Base-by-base conservation (phyloP, 2,113 vertebrate species). In the Pampusana beccarii region DNA sequence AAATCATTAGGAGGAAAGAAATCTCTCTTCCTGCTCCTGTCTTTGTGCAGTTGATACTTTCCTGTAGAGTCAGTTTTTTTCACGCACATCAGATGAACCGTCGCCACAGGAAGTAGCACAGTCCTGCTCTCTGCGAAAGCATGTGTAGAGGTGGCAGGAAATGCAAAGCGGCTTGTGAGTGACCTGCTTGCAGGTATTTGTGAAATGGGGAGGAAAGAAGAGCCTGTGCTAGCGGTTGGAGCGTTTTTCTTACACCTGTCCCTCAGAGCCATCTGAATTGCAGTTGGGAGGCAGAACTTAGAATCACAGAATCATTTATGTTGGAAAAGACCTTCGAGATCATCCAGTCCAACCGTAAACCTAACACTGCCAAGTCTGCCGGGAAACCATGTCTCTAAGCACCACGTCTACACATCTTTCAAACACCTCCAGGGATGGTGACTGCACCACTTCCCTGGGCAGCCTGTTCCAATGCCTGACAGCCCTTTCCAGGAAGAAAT, bases 261-360 rank as follows among this genome's bases (percentile, higher is more conserved):
- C 10, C 10, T 69, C 44, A 82, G 48, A 28, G 4, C 23, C 8
- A 82, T 67, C 56, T 86, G 34, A 71, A 80, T 36, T 38, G 21
- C 56, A 75, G 4, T 31, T 54, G 46, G 16, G 44, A 65, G 34
- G 8, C 61, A 64, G 50, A 64, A 69, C 34, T 60, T n/a, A 53
- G 33, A 42, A 78, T 28, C 38, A 28, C 7, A 5, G 66, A 61
- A 60, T 60, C 5, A 5, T 72, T 92, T 54, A 19, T 42, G 7
- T 50, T 54, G 62, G 28, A 36, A 83, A 62, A 67, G 38, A 46
- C 44, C 44, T 46, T 46, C 19, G 44, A 46, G 44, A 64, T 44
- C 9, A 34, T 6, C 0, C 3, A 44, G 38, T 72, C 10, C 58
- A 60, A 2, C 16, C 0, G 0, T 81, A 65, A 74, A 51, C 29